A percentile compares a stretch with the other conserved stretches of the same genome.
phyloP scores from a whole-genome alignment of 2,797 vertebrate species.

The Pangasius macronema region DNA sequence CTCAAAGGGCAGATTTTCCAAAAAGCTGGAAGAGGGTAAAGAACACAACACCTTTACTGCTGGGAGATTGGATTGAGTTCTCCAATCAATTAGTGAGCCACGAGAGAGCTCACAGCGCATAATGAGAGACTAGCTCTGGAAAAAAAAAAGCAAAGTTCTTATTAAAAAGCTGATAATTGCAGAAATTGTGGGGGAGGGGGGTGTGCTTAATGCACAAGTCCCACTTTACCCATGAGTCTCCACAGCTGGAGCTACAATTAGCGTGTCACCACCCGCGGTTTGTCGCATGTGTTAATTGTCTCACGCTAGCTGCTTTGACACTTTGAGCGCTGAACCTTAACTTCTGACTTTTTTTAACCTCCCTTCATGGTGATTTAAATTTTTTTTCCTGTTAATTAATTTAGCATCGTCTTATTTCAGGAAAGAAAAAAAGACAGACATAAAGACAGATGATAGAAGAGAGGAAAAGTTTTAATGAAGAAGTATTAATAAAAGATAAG shows the following conservation, averaged over 20 bases:
- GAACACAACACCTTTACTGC: slow-evolving; percentile 21
- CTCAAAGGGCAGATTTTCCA: not conserved
- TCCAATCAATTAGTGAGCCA: slow-evolving; percentile 47
- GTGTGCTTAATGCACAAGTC: not conserved
- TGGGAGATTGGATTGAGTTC: slow-evolving; percentile 7
- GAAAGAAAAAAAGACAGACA: not conserved
- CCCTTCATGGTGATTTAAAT: slow-evolving; percentile 28
- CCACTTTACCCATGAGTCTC: slow-evolving; percentile 42
- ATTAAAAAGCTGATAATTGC: slow-evolving; percentile 48
- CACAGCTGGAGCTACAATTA: slow-evolving; percentile 60
- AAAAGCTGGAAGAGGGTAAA: not conserved
- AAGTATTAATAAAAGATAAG: slow-evolving; percentile 44
- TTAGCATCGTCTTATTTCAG: slow-evolving; percentile 37
- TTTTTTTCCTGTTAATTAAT: slow-evolving; percentile 52
- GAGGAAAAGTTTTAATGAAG: slow-evolving; percentile 46
- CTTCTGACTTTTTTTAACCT: slow-evolving; percentile 39
- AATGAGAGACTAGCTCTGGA: slow-evolving; percentile 22
- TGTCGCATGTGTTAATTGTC: slow-evolving; percentile 53
- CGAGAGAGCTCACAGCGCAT: slow-evolving; percentile 27
- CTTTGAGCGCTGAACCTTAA: slow-evolving; percentile 46
- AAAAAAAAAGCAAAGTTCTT: slow-evolving; percentile 14
- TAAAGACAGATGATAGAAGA: not conserved
- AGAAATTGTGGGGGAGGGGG: not conserved
- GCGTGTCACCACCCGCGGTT: slow-evolving; percentile 44
- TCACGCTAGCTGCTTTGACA: slow-evolving; percentile 42